A percentile compares a stretch with the other conserved stretches of the same genome.
Evolutionary conservation across 2,797 vertebrate genomes (phyloP).

Genomic region (Pipistrellus kuhlii): DNA sequence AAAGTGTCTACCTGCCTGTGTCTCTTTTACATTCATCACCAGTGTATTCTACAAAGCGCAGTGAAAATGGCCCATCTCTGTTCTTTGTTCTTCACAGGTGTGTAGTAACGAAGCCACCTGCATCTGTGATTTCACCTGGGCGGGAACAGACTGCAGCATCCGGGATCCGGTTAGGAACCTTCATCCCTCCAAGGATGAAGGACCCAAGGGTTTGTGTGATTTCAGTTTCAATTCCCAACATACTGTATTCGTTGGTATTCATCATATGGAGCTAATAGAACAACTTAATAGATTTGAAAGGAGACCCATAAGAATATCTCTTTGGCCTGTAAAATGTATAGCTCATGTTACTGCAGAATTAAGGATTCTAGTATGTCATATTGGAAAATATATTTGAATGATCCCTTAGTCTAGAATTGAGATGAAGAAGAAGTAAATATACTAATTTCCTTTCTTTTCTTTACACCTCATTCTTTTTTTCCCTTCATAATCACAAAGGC

Average conservation of each 20-base stretch:
- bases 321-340: slow-evolving; percentile 9
- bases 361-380: background rate
- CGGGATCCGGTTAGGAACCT: slow-evolving; percentile 93
- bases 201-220: slow-evolving; percentile 97
- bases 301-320: slow-evolving; percentile 17
- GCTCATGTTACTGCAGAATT: background rate
- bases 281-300: background rate
- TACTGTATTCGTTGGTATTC: slow-evolving; percentile 18
- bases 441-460: slow-evolving; percentile 45
- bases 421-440: slow-evolving; percentile 55
- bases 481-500: background rate
- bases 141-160: slow-evolving; percentile 99
- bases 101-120: slow-evolving; percentile 99
- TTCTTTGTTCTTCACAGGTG: slow-evolving; percentile 88
- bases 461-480: slow-evolving; percentile 5
- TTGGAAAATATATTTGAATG: slow-evolving; percentile 30
- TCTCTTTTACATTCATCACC: background rate
- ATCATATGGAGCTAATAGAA: background rate
- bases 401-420: slow-evolving; percentile 44
- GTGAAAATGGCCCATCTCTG: background rate
- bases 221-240: slow-evolving; percentile 81
- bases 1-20: background rate
- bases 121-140: slow-evolving; percentile 97
- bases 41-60: background rate
- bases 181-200: slow-evolving; percentile 91